These are phyloP conservation scores for Falco punctatus DNA, from an alignment of 2,113 vertebrate genomes.

Conservation along the genomic window DNA sequence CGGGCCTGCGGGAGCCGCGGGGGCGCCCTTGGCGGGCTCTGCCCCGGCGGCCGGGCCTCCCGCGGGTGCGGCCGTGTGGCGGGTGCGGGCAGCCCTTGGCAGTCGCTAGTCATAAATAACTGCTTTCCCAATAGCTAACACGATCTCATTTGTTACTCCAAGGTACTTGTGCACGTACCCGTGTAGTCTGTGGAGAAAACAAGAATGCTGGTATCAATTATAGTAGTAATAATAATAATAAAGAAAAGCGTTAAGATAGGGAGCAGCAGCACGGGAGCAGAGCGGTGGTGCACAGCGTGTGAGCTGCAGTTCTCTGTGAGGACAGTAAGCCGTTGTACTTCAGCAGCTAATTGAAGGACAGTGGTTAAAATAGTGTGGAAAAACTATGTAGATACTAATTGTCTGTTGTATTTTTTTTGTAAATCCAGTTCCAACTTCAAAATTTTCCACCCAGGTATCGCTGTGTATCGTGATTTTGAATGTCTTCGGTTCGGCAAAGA, in stretches of 20 bases:
- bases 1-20: neutral
- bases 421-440: neutral
- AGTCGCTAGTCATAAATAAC: neutral
- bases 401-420: no score
- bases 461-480: neutral
- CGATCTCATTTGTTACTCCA: neutral
- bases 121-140: neutral
- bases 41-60: no score
- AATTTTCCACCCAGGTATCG: neutral
- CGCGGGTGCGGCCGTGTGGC: neutral
- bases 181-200: neutral
- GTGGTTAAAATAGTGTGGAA: neutral
- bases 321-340: neutral
- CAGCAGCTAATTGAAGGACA: neutral
- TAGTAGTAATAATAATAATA: neutral
- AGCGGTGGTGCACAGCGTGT: neutral
- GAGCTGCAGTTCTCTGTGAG: neutral
- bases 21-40: no score
- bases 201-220: neutral
- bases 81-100: neutral
- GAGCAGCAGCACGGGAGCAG: neutral
- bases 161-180: fast-evolving
- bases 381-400: neutral
- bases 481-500: neutral
- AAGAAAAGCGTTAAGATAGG: neutral